Base-by-base conservation (phyloP, 2,797 vertebrate genomes). In the Phoxinus dragarum region DNA sequence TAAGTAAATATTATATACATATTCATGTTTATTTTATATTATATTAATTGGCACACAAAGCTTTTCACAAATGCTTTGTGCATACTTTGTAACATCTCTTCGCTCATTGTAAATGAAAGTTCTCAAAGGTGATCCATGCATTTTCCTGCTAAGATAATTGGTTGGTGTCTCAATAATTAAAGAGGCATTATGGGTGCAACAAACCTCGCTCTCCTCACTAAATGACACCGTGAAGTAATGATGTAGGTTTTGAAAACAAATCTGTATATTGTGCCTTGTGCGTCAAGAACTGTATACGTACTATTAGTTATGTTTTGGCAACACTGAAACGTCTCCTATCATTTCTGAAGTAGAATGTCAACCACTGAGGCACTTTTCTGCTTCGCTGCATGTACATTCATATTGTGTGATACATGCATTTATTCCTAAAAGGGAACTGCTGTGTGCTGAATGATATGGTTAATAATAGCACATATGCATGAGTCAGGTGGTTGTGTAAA, bases 381-480 rank as follows among this genome's bases (percentile, higher is more conserved):
- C 17, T 74, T 64, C 69, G 84, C 67, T 52, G 54, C 75, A 80
- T 64, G 52, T 52, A 80, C 67, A 85, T 76, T 80, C 73, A 69
- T 80, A 79, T 78, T 59, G 61, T 88, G 72, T 59, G 27, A 73
- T 82, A 54, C 38, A 49, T 85, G 56, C 66, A 27, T 82, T 90
- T 86, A 86, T 84, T 88, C 68, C 81, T 79, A 72, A 52, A 88
- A 40, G 21, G 47, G 7, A 49, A 75, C 56, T 72, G 47, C 82
- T 85, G 72, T 83, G 83, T 88, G 85, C 83, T 87, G 80, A 86
- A 80, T 86, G 78, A 90, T 86, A 86, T 86, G 85, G 47, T 72
- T 67, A 87, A 88, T 85, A 88, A 89, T 67, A 86, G 80, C 73
- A 86, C 84, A 88, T 86, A 88, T 68, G 49, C 72, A 72, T 80